Percentiles rank a stretch among this genome's conserved stretches.
phyloP scores from a whole-genome alignment of 2,797 vertebrate genomes.

The Sciurus carolinensis region DNA sequence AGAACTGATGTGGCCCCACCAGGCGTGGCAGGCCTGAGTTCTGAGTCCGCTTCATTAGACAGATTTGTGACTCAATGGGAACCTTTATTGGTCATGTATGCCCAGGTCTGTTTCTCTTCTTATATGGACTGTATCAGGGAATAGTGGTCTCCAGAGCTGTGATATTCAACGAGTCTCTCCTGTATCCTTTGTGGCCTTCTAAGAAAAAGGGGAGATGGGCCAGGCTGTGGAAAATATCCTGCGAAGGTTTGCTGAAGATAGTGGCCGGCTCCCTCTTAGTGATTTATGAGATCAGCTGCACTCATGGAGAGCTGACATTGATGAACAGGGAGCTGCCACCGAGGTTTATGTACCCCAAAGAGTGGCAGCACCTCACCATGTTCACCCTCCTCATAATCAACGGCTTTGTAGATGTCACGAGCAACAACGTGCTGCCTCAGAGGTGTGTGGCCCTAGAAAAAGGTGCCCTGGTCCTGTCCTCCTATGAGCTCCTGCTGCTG shows the following conservation, averaged over 20 bases:
- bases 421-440: conserved; percentile 67
- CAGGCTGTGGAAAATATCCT: conserved; percentile 41
- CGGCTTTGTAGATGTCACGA: conserved; percentile 75
- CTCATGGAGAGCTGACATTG: conserved; percentile 53
- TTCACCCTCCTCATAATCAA: conserved; percentile 77
- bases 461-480: conserved; percentile 4
- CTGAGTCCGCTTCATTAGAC: not conserved
- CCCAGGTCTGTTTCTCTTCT: conserved; percentile 80
- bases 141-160: conserved; percentile 72
- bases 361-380: conserved; percentile 85
- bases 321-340: conserved; percentile 63
- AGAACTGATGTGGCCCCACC: not conserved
- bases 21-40: not conserved
- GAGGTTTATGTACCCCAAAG: conserved; percentile 75
- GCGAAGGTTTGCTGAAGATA: conserved; percentile 75
- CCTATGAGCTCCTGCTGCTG: conserved; percentile 69
- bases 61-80: conserved; percentile 63
- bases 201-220: conserved; percentile 44
- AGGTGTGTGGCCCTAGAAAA: conserved; percentile 72
- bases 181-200: conserved; percentile 3
- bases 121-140: conserved; percentile 75
- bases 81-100: conserved; percentile 80
- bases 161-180: conserved; percentile 70
- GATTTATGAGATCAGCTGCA: conserved; percentile 71
- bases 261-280: conserved; percentile 69